Evolutionary conservation across 1,140 invertebrate species (phyloP).

Genomic region (Drosophila fuyamai): DNA sequence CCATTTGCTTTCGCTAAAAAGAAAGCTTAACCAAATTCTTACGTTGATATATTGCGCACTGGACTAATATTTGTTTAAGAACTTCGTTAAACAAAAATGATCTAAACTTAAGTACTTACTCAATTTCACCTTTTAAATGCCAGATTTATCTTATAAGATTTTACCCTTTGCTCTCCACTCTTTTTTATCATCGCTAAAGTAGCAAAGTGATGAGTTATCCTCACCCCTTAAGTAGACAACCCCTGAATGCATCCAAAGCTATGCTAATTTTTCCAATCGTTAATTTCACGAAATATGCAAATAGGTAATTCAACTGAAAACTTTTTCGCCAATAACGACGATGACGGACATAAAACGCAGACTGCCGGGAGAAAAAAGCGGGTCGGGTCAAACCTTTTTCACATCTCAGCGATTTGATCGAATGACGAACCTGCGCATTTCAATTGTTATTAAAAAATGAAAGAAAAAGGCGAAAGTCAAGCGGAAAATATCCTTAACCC

Average conservation of each 20-base stretch:
- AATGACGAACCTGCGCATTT: constrained; percentile 50
- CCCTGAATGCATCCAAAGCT: constrained; percentile 7
- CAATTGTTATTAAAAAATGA: constrained; percentile 71
- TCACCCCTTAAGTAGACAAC: neutral
- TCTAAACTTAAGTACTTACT: too few relatives aligned
- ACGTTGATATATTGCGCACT: too few relatives aligned
- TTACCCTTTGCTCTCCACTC: neutral
- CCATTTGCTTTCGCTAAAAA: too few relatives aligned
- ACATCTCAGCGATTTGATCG: constrained; percentile 65
- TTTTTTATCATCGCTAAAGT: constrained; percentile 13
- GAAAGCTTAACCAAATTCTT: neutral
- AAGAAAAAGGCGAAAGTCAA: constrained; percentile 33
- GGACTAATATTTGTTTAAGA: too few relatives aligned
- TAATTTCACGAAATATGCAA: constrained; percentile 74
- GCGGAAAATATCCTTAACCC: constrained; percentile 57
- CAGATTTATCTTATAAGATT: neutral
- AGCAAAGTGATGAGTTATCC: constrained; percentile 13
- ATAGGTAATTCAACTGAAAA: constrained; percentile 69
- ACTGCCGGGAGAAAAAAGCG: constrained; percentile 19
- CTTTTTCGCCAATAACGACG: constrained; percentile 52
- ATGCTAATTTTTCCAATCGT: constrained; percentile 72
- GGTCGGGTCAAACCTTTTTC: constrained; percentile 55
- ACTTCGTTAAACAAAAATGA: too few relatives aligned
- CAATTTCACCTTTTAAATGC: too few relatives aligned
- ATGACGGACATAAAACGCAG: constrained; percentile 54